Base-by-base conservation (phyloP, 2,113 vertebrate species). In the Nerophis ophidion region DNA sequence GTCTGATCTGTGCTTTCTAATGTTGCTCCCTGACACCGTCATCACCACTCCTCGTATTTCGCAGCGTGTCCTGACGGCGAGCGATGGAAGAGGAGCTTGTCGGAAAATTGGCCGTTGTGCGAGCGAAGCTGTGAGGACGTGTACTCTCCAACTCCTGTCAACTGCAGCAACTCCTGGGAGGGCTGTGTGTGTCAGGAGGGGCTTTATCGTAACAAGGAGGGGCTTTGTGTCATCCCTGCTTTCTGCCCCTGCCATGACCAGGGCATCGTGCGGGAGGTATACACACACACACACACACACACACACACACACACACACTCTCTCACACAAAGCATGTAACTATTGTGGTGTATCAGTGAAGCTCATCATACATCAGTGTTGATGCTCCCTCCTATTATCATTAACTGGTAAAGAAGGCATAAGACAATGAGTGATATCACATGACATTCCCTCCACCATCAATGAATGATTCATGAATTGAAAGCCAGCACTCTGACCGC, bases 11-110 rank as follows among this genome's bases (percentile, higher is more conserved):
- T 48, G 8, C 48, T 54, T 16, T 26, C 48, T 13, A 40, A 44
- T 26, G 12, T 44, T 12, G 40, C 10, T 45, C 13, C 19, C 34
- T 40, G n/a, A 33, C 48, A 66, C 17, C 5, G 17, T 10, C 12
- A 5, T 44, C 42, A 8, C 34, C 8, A n/a, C 10, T 26, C 51
- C 17, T 17, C 48, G 36, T 62, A 48, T 38, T 15, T 9, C 12
- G 7, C 81, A 94, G 93, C 14, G 6, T 96, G 94, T 64, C 90
- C 92, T 0, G 65, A 33, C 0, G 90, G 90, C 2, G 92, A 97
- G 83, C 77, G 9, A 5, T 94, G 93, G 92, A 83, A 76, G 61
- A 78, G 75, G 56, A 71, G 72, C 1, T 19, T 6, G 11, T 57
- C 66, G 0, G 59, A 70, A 0, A 61, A 49, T 0, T 56, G 40